These are phyloP conservation scores for Elephas maximus DNA, from an alignment of 2,113 vertebrate species.

Conservation along the genomic window DNA sequence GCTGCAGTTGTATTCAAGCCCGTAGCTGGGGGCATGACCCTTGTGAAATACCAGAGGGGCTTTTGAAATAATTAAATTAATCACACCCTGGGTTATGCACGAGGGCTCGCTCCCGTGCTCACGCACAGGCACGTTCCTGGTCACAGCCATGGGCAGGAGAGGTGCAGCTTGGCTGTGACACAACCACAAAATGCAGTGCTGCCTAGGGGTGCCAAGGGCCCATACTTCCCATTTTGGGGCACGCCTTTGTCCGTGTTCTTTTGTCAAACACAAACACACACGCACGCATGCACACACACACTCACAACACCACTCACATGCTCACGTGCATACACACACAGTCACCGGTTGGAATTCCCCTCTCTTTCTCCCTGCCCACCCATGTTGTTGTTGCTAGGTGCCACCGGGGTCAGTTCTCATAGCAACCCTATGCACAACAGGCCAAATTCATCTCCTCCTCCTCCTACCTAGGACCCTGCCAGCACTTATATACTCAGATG, in stretches of 20 bases:
- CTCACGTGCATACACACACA: no score
- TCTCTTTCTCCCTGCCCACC: neutral
- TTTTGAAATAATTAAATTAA: constrained; percentile 85
- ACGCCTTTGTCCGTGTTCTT: neutral
- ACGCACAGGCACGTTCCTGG: neutral
- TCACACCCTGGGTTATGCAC: constrained; percentile 69
- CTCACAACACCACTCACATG: neutral
- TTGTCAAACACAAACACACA: neutral
- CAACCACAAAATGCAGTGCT: neutral
- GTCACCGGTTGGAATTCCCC: neutral
- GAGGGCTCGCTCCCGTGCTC: constrained; percentile 35
- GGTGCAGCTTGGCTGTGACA: neutral
- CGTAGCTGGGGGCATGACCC: constrained; percentile 80
- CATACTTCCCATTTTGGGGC: neutral
- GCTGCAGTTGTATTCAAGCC: constrained; percentile 79
- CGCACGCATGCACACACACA: neutral
- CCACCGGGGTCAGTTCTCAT: no score
- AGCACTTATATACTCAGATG: neutral
- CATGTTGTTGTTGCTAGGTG: no score
- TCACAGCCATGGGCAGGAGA: neutral
- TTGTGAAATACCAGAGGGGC: constrained; percentile 80
- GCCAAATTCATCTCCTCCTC: neutral
- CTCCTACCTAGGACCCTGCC: neutral
- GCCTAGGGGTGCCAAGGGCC: neutral
- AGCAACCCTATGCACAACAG: no score